phyloP scores from a whole-genome alignment of 2,113 vertebrate species.

The Solea senegalensis region DNA sequence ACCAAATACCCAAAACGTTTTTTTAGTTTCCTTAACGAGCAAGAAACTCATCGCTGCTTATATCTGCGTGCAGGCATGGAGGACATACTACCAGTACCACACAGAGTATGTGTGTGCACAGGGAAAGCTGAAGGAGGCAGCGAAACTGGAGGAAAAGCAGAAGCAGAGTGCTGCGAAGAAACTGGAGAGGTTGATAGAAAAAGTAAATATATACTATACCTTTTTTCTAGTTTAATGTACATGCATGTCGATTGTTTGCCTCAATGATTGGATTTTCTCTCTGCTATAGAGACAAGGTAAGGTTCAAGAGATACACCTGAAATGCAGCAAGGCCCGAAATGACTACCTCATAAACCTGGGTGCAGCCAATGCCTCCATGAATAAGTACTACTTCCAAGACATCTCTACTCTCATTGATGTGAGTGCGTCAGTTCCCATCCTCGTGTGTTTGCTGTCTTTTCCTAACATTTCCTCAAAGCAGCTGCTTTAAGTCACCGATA shows the following conservation, averaged over 20 bases:
- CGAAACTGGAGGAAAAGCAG: constrained; percentile 87
- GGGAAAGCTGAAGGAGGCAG: constrained; percentile 88
- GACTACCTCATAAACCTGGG: constrained; percentile 89
- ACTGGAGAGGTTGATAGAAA: constrained; percentile 87
- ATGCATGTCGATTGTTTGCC: neutral
- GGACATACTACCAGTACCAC: constrained; percentile 88
- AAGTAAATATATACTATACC: constrained; percentile 70
- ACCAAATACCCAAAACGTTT: constrained; percentile 1
- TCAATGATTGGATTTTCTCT: neutral
- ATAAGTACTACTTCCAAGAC: constrained; percentile 86
- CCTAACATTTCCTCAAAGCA: too few species aligned
- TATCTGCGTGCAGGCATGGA: constrained; percentile 81
- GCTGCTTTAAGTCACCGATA: neutral
- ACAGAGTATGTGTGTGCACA: constrained; percentile 83
- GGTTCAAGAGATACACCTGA: constrained; percentile 85
- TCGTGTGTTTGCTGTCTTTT: too few species aligned
- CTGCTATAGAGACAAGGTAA: constrained; percentile 84
- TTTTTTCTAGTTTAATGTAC: neutral
- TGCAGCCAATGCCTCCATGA: constrained; percentile 85
- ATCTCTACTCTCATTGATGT: constrained; percentile 87
- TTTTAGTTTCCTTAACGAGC: neutral
- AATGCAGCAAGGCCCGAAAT: constrained; percentile 88
- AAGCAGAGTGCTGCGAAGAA: constrained; percentile 86
- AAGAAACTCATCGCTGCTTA: neutral
- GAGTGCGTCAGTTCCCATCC: constrained; percentile 54